A percentile compares a stretch with the other conserved stretches of the same genome.
phyloP scores from a whole-genome alignment of 2,888 invertebrate species.

The Meiosimyza decipiens region DNA sequence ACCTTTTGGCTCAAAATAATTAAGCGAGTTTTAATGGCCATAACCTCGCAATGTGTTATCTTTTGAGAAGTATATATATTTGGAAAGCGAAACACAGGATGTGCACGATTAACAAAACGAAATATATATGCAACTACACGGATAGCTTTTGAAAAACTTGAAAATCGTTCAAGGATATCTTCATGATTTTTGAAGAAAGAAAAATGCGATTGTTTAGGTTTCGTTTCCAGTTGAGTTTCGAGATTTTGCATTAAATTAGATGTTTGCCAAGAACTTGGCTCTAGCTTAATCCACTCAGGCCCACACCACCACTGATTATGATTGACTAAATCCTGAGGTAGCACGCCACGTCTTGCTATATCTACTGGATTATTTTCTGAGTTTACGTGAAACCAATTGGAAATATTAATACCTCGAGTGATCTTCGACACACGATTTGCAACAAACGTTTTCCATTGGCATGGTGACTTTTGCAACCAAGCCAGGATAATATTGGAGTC shows the following conservation, averaged over 20 bases:
- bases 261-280: too few relatives aligned
- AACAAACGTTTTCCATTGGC: slow-evolving; percentile 25
- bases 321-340: slow-evolving; percentile 24
- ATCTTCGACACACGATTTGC: slow-evolving; percentile 28
- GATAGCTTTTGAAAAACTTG: too few relatives aligned
- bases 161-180: too few relatives aligned
- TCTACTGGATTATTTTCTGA: slow-evolving; percentile 34
- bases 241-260: too few relatives aligned
- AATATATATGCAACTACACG: neutral
- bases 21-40: neutral
- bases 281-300: slow-evolving; percentile 26
- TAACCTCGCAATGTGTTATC: neutral
- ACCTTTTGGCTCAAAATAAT: slow-evolving; percentile 10
- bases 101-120: neutral
- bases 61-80: too few relatives aligned
- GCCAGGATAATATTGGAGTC: slow-evolving; percentile 32
- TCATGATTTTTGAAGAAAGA: too few relatives aligned
- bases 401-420: slow-evolving; percentile 1
- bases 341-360: slow-evolving; percentile 25
- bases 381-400: slow-evolving; percentile 34
- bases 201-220: too few relatives aligned
- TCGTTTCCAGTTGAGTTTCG: too few relatives aligned
- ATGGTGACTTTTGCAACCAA: slow-evolving; percentile 29
- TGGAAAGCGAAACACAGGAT: neutral
- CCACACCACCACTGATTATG: slow-evolving; percentile 35